These are phyloP conservation scores for Dilophus febrilis DNA, from an alignment of 2,888 invertebrate species.

Conservation along the genomic window DNA sequence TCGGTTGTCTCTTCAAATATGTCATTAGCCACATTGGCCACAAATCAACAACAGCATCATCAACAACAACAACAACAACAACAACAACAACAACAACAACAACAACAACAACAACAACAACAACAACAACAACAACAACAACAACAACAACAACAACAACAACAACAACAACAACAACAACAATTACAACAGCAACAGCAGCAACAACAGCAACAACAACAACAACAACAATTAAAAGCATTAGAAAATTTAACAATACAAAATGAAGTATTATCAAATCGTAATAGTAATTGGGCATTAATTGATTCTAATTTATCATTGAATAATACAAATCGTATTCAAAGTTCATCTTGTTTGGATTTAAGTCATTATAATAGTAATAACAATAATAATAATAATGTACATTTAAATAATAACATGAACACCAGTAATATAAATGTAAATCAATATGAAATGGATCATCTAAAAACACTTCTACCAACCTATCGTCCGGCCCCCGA, in stretches of 20 bases:
- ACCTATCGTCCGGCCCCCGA: constrained; percentile 83
- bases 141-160: constrained; percentile 1
- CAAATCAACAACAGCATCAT: constrained; percentile 6
- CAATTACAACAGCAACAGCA: neutral
- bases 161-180: constrained; percentile 3
- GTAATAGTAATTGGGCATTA: constrained; percentile 21
- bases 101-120: constrained; percentile 9
- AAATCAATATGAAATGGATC: constrained; percentile 25
- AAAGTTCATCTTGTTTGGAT: constrained; percentile 29
- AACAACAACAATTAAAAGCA: neutral
- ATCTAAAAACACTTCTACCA: constrained; percentile 56
- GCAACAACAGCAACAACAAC: constrained; percentile 9
- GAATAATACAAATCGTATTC: constrained; percentile 17
- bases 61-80: constrained; percentile 3
- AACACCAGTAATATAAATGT: constrained; percentile 1
- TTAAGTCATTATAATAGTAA: constrained; percentile 15
- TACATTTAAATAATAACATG: constrained; percentile 14
- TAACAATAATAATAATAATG: constrained; percentile 4
- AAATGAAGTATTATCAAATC: constrained; percentile 27
- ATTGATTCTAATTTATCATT: constrained; percentile 7
- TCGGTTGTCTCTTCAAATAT: constrained; percentile 10
- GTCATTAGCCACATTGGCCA: constrained; percentile 10
- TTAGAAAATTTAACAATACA: constrained; percentile 21
- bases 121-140: neutral
- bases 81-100: constrained; percentile 1